Evolutionary conservation across 2,797 vertebrate genomes (phyloP), one percentile per base, ranked within the genome.

Genomic region (Picus viridis): DNA sequence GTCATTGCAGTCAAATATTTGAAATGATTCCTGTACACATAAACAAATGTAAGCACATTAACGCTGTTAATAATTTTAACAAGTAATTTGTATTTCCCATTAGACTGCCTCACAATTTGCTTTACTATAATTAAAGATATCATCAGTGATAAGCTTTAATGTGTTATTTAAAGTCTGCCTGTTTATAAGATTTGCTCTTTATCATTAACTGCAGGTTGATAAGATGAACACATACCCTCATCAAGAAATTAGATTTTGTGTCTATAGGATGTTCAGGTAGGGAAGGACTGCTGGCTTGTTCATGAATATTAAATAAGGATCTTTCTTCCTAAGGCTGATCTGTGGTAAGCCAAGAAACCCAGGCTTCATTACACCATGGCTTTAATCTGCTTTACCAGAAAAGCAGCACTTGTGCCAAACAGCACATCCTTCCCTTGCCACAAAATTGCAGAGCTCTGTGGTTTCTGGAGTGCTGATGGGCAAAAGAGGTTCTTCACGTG

Each of bases 11-110:
- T 96, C 97, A 97, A 98, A 97, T 98, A 97, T 96, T 96, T 97
- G 95, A 97, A 96, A 97, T 97, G 34, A 97, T 98, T 98, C 97
- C 80, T 94, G 94, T 97, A 98, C 97, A 97, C 94, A 92, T 96
- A 98, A 98, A 98, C 97, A 98, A 98, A 97, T 98, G 97, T 98
- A 98, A 98, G 97, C 96, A 97, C 92, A 98, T 98, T 98, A 98
- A 97, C 95, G 96, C 94, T 96, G 97, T 97, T 98, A 98, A 98
- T 98, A 98, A 98, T 98, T 98, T 97, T 97, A 98, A 97, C 96
- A 97, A 98, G 97, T 97, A 97, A 97, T 97, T 97, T 97, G 97
- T 96, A 97, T 98, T 97, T 98, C 98, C 97, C 97, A 97, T 98
- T 98, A 98, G 97, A 96, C 92, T 59, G 85, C 95, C 96, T 97